phyloP scores from a whole-genome alignment of 2,797 vertebrate genomes.

The Knipowitschia caucasica region DNA sequence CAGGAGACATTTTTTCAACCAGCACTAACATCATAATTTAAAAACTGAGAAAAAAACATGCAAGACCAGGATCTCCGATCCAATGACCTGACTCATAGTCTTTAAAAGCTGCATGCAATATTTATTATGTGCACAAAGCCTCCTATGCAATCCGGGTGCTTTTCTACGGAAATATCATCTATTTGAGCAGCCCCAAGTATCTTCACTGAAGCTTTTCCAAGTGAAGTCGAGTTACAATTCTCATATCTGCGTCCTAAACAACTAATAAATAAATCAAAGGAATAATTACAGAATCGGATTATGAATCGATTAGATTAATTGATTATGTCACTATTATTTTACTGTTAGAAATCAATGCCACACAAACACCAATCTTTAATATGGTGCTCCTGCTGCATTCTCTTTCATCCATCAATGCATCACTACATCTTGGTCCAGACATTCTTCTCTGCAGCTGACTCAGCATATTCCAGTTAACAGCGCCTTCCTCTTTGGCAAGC shows the following conservation, averaged over 20 bases:
- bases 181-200: too few relatives aligned
- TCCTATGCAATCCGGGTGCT: not conserved
- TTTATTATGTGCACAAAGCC: slow-evolving; percentile 28
- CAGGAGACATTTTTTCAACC: not conserved
- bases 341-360: too few relatives aligned
- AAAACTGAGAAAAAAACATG: not conserved
- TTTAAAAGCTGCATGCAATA: slow-evolving; percentile 38
- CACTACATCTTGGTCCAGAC: slow-evolving; percentile 20
- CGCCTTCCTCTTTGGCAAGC: slow-evolving; percentile 7
- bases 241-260: too few relatives aligned
- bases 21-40: not conserved
- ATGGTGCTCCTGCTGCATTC: slow-evolving; percentile 2
- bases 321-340: too few relatives aligned
- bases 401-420: slow-evolving; percentile 14
- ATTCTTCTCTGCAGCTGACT: slow-evolving; percentile 34
- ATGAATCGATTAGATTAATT: too few relatives aligned
- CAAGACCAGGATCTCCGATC: slow-evolving; percentile 6
- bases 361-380: too few relatives aligned
- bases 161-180: too few relatives aligned
- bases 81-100: slow-evolving; percentile 22
- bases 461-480: slow-evolving; percentile 37
- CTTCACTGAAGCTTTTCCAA: too few relatives aligned
- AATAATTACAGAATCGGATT: too few relatives aligned
- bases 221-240: too few relatives aligned
- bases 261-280: too few relatives aligned